Base-by-base conservation (phyloP, 1,140 invertebrate species). In the Diachasmimorpha longicaudata region DNA sequence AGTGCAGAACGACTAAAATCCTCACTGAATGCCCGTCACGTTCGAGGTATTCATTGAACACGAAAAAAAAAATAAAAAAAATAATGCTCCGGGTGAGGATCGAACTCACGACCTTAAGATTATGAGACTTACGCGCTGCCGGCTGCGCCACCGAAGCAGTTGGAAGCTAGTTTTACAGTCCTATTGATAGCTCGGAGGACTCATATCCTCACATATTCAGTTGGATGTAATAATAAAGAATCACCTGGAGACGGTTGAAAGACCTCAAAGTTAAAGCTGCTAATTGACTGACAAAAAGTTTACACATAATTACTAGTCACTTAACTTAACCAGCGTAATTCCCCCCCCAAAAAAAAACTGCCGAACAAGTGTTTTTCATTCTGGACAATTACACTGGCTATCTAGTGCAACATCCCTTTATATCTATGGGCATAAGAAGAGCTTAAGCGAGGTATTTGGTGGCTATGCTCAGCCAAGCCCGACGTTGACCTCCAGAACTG, bases 401-500 rank as follows among this genome's bases (percentile, higher is more conserved):
- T 52, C 6, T 52, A 10, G n/a, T 52, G 13, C 23, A 31, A 25
- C 8, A 63, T 25, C 11, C 58, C 58, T 23, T 23, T 63, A 63
- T 63, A 63, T 63, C 58, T 63, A 31, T 63, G 23, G 58, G 13
- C 14, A 63, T 9, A 10, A 63, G 66, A 75, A 67, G 44, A 75
- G 73, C 73, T 75, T 75, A 69, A 48, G 63, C 55, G 66, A 19
- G 73, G 37, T 67, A 69, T 69, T 75, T 66, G 66, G 44, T 75
- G 73, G 58, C 4, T 63, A 25, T 67, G 73, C 66, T 69, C 31
- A 44, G 73, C 13, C 73, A 66, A 70, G 63, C 66, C 42, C 16
- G 36, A 42, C 66, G 73, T 55, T 75, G 73, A 75, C 73, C 73
- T 70, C 44, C 13, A 52, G 21, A 42, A 75, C 73, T 75, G 73